Base-by-base conservation (phyloP, 2,888 invertebrate genomes). In the Pristionchus maxplancki region DNA sequence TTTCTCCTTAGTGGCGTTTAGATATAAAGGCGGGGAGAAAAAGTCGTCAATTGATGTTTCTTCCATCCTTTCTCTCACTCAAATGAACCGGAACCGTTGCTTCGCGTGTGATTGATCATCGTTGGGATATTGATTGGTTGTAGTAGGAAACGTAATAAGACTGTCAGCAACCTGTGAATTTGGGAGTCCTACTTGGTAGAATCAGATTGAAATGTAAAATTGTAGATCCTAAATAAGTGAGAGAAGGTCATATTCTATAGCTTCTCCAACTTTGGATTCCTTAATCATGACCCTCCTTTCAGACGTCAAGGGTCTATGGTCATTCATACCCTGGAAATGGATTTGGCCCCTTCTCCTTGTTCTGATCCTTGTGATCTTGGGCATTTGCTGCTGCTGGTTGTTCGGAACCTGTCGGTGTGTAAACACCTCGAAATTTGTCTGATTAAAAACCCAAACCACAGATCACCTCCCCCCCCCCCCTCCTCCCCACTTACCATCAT, bases 231-330 rank as follows among this genome's bases (percentile, higher is more conserved):
- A n/a, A n/a, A n/a, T n/a, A n/a, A n/a, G n/a, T n/a, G n/a, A n/a
- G n/a, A n/a, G n/a, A n/a, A n/a, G n/a, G n/a, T n/a, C n/a, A n/a
- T n/a, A n/a, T n/a, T n/a, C n/a, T n/a, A n/a, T n/a, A n/a, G n/a
- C n/a, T n/a, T n/a, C n/a, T n/a, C n/a, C n/a, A n/a, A n/a, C n/a
- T n/a, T n/a, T n/a, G n/a, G n/a, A n/a, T n/a, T n/a, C n/a, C n/a
- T n/a, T n/a, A n/a, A n/a, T n/a, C n/a, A n/a, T n/a, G n/a, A n/a
- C 9, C 28, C 48, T 15, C 28, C 67, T 34, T 87, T 90, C 90
- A 93, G 93, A 93, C 89, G 90, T 89, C 8, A 89, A 91, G 48
- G 90, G 89, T 53, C 90, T 90, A 89, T 91, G 89, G 88, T 88
- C 74, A 67, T 89, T 88, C 82, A 87, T 93, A 17, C 90, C 91